Evolutionary conservation across 2,113 vertebrate genomes (phyloP).

Genomic region (Heterochromis multidens): DNA sequence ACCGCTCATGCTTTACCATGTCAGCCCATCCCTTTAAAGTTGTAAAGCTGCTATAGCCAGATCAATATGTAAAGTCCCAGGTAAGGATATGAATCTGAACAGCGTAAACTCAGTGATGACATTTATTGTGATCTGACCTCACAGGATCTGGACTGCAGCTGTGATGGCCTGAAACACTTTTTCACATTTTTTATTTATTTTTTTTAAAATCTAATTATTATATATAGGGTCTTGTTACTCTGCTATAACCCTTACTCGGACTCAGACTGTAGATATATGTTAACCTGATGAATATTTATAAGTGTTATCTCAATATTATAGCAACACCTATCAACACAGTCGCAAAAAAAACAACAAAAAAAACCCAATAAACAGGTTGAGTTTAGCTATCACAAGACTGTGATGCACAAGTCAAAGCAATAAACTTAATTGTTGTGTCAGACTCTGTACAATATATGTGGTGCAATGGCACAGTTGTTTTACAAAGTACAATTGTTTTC

Average conservation of each 20-base stretch:
- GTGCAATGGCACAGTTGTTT: neutral
- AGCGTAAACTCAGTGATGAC: neutral
- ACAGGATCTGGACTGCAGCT: too few species aligned
- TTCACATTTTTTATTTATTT: neutral
- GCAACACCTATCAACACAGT: neutral
- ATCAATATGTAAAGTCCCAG: neutral
- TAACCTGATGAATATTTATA: neutral
- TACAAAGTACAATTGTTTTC: neutral
- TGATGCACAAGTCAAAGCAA: neutral
- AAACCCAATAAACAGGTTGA: neutral
- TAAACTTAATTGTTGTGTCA: neutral
- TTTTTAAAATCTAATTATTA: neutral
- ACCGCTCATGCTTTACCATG: neutral
- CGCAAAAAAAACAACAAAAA: neutral
- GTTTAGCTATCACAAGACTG: neutral
- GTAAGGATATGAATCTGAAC: conserved; percentile 20
- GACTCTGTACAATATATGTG: neutral
- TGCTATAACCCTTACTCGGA: neutral
- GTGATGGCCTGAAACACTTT: rapidly evolving
- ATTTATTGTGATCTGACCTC: neutral
- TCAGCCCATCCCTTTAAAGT: neutral
- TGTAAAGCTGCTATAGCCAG: neutral
- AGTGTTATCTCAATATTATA: neutral
- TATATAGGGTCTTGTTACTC: neutral
- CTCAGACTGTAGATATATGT: neutral